Evolutionary conservation across 1,140 invertebrate species (phyloP).

Genomic region (Zaprionus nigranus): DNA sequence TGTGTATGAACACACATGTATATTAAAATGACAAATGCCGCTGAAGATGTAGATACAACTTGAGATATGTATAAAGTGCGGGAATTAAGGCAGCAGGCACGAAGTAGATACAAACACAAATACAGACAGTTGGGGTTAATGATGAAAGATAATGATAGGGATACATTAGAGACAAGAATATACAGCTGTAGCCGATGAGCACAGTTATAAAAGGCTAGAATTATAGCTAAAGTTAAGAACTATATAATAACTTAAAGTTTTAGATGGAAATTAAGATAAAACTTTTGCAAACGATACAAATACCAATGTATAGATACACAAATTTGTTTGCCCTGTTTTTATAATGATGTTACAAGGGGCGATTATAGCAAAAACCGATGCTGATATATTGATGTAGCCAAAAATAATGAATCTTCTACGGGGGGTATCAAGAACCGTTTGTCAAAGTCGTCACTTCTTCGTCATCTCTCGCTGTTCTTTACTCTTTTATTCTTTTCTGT

Average conservation of each 20-base stretch:
- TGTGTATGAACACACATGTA: constrained; percentile 4
- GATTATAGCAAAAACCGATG: background rate
- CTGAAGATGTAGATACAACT: constrained; percentile 1
- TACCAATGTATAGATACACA: background rate
- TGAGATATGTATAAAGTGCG: background rate
- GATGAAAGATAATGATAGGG: too few relatives aligned
- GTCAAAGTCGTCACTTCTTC: background rate
- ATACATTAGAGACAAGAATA: too few relatives aligned
- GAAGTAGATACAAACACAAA: background rate
- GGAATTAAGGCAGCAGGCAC: background rate
- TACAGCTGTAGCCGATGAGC: too few relatives aligned
- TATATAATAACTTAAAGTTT: background rate
- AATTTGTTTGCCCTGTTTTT: background rate
- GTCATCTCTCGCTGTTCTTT: background rate
- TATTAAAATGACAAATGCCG: background rate
- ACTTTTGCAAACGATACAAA: background rate
- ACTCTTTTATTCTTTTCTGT: background rate
- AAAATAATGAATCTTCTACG: background rate
- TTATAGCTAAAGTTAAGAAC: background rate
- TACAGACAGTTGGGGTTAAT: background rate
- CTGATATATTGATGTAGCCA: background rate
- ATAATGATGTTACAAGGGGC: background rate
- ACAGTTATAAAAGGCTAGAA: background rate
- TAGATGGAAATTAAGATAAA: background rate
- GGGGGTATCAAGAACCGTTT: background rate